phyloP scores from a whole-genome alignment of 2,888 invertebrate species.

The Pseudococcus viburni region DNA sequence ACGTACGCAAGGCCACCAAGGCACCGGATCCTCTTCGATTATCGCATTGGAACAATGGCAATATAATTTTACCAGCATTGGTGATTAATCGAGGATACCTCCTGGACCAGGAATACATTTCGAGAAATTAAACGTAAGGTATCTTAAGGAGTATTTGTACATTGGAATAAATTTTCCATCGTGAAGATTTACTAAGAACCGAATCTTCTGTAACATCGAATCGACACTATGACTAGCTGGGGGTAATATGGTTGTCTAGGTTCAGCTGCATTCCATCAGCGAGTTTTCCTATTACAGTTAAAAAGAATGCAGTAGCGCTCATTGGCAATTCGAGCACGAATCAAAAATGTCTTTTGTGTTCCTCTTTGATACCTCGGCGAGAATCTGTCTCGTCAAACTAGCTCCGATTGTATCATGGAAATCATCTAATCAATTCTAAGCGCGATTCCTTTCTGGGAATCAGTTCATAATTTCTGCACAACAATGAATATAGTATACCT shows the following conservation, averaged over 20 bases:
- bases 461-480: constrained; percentile 59
- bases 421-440: constrained; percentile 61
- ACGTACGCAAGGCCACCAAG: constrained; percentile 14
- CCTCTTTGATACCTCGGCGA: constrained; percentile 63
- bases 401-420: constrained; percentile 63
- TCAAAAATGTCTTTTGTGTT: constrained; percentile 62
- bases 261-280: constrained; percentile 53
- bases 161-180: constrained; percentile 26
- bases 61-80: neutral
- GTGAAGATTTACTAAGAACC: constrained; percentile 26
- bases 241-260: constrained; percentile 60
- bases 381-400: constrained; percentile 63
- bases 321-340: constrained; percentile 62
- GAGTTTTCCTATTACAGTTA: constrained; percentile 62
- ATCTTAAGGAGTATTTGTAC: neutral
- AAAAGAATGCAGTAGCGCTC: constrained; percentile 58
- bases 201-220: constrained; percentile 53
- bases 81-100: neutral
- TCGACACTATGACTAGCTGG: constrained; percentile 45
- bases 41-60: neutral
- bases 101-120: neutral
- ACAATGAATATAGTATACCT: constrained; percentile 50
- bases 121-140: neutral
- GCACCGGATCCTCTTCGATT: neutral
- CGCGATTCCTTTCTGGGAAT: constrained; percentile 61